These are phyloP conservation scores for Chaetodon auriga DNA, from an alignment of 2,113 vertebrate species.

Conservation along the genomic window DNA sequence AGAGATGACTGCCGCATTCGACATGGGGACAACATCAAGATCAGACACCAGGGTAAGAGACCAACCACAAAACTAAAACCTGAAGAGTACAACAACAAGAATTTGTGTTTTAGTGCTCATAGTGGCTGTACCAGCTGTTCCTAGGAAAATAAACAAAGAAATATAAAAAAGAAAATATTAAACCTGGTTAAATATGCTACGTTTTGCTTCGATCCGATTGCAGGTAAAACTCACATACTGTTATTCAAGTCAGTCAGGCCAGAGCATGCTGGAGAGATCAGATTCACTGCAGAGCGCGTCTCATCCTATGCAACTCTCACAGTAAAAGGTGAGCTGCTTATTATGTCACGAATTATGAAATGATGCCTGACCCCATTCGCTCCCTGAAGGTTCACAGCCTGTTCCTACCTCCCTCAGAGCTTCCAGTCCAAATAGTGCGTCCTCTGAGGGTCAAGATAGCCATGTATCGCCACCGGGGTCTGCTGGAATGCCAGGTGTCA, in stretches of 20 bases:
- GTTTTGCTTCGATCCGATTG: conserved; percentile 36
- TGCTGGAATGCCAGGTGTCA: conserved; percentile 96
- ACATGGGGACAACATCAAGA: conserved; percentile 88
- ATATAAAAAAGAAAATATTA: not conserved
- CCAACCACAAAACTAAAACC: not conserved
- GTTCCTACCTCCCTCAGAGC: conserved; percentile 80
- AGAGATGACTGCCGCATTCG: conserved; percentile 88
- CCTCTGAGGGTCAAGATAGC: conserved; percentile 93
- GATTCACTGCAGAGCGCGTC: conserved; percentile 91
- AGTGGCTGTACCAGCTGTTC: not conserved
- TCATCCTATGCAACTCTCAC: conserved; percentile 89
- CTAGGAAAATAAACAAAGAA: no score
- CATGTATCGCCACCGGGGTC: conserved; percentile 90
- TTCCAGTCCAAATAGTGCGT: conserved; percentile 91
- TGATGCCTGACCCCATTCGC: not conserved
- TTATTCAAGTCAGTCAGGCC: conserved; percentile 86
- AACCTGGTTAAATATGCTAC: not conserved
- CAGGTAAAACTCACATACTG: conserved; percentile 88
- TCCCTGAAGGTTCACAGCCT: not conserved
- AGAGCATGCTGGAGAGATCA: conserved; percentile 92
- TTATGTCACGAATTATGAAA: not conserved
- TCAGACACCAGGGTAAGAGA: conserved; percentile 90
- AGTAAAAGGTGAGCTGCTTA: conserved; percentile 88
- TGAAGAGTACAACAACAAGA: no score
- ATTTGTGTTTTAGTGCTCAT: not conserved